Base-by-base conservation (phyloP, 2,797 vertebrate species). In the Otolemur crassicaudatus region DNA sequence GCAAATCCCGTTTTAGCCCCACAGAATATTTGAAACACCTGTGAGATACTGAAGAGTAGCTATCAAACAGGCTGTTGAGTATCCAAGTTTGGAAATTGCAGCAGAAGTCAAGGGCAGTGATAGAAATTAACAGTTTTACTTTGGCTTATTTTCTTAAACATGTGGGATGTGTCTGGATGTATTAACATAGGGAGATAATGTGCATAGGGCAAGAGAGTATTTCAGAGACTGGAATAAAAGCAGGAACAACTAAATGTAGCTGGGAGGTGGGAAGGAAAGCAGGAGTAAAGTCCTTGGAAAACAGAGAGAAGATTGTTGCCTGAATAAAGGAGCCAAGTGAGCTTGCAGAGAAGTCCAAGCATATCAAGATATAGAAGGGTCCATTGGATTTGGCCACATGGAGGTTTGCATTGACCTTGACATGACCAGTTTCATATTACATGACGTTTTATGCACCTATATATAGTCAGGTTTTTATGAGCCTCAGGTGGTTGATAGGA, bases 401-500 rank as follows among this genome's bases (percentile, higher is more conserved):
- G 70, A 93, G 3, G 46, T 76, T 92, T 92, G 67, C 69, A n/a
- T 6, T 91, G 77, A 96, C 82, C 73, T 95, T 97, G 86, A 88
- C 9, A 23, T 87, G 60, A 94, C 69, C 27, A 92, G 27, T 93
- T 95, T 83, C 79, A 6, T 85, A n/a, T 72, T 93, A 65, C 79
- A 72, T 43, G 34, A 90, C 85, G 63, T 89, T 95, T 94, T 94
- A 49, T 90, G 40, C 90, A 75, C 43, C 9, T 88, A 40, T 29
- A 40, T 91, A 77, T 86, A 96, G 94, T 93, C 85, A 75, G 73
- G 60, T 65, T 95, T 97, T 97, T 97, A 92, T 73, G 73, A 96
- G 67, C 61, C 91, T 87, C 85, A 93, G 83, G 92, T 98, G 90
- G 92, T 87, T 97, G 97, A 96, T 96, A 96, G 1, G 94, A 91